Percentiles rank a stretch among this genome's conserved stretches.
Evolutionary conservation across 2,888 invertebrate species (phyloP).

Genomic region (Drosophila stalkeri): DNA sequence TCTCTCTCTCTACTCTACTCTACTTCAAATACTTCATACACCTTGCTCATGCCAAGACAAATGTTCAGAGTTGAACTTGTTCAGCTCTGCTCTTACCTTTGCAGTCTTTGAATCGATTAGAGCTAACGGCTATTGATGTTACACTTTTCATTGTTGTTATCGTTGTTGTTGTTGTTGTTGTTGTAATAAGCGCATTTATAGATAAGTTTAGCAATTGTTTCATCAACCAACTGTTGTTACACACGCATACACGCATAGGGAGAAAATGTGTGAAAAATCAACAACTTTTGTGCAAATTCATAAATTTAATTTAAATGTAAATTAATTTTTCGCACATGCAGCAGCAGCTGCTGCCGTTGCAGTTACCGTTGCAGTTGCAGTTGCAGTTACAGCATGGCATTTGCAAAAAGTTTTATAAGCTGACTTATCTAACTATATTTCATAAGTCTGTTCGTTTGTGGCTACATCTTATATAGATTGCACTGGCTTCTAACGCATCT

Average conservation of each 20-base stretch:
- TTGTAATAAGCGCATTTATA: slow-evolving; percentile 31
- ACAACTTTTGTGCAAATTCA: slow-evolving; percentile 53
- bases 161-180: slow-evolving; percentile 33
- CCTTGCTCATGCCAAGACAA: not conserved
- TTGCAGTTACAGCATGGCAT: too few relatives aligned
- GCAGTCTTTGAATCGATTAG: slow-evolving; percentile 1
- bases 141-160: slow-evolving; percentile 25
- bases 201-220: slow-evolving; percentile 49
- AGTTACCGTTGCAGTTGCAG: too few relatives aligned
- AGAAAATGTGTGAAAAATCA: slow-evolving; percentile 30
- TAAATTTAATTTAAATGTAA: slow-evolving; percentile 68
- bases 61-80: not conserved
- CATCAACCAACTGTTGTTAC: slow-evolving; percentile 19
- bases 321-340: slow-evolving; percentile 60
- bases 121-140: slow-evolving; percentile 5
- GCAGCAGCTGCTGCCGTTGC: too few relatives aligned
- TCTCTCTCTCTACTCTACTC: too few relatives aligned
- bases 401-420: slow-evolving; percentile 44
- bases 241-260: not conserved
- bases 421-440: slow-evolving; percentile 59
- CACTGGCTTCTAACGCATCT: slow-evolving; percentile 21
- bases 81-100: not conserved
- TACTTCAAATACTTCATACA: not conserved
- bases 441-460: slow-evolving; percentile 29
- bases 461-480: slow-evolving; percentile 61